Evolutionary conservation across 2,888 invertebrate species (phyloP).

Genomic region (Dasypogon diadema): DNA sequence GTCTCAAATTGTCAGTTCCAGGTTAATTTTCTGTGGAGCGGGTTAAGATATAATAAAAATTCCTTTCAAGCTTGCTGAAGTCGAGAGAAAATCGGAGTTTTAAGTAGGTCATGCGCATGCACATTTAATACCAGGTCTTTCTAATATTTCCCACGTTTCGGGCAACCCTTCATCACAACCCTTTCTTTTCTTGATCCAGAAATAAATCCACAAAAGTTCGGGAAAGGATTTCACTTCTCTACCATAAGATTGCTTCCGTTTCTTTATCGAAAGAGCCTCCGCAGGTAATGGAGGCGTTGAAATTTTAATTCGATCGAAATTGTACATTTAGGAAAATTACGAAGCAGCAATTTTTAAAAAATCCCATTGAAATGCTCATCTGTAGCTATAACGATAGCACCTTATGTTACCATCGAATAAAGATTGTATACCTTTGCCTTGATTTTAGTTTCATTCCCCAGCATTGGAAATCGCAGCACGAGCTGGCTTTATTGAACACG

Average conservation of each 20-base stretch:
- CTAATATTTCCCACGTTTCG: neutral
- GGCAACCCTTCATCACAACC: neutral
- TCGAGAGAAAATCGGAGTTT: neutral
- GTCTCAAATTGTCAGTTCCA: conserved; percentile 12
- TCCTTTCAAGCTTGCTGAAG: conserved; percentile 2
- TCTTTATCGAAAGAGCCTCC: neutral
- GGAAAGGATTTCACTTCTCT: neutral
- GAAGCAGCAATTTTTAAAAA: conserved; percentile 6
- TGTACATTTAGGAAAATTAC: conserved; percentile 30
- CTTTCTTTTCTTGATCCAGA: neutral
- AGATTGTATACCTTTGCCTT: neutral
- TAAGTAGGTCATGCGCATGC: conserved; percentile 6
- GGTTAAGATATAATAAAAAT: neutral
- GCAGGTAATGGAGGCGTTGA: conserved; percentile 10
- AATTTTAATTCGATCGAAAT: conserved; percentile 26
- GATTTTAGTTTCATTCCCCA: neutral
- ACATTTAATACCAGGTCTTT: neutral
- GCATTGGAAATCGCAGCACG: conserved; percentile 41
- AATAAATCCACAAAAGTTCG: conserved; percentile 7
- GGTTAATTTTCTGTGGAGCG: neutral
- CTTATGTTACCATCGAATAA: neutral
- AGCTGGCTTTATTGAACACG: conserved; percentile 46
- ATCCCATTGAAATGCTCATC: conserved; percentile 33
- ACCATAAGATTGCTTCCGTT: neutral
- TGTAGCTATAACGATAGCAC: conserved; percentile 15